A percentile compares a stretch with the other conserved stretches of the same genome.
phyloP scores from a whole-genome alignment of 2,888 invertebrate genomes.

The Chydorus sphaericus region DNA sequence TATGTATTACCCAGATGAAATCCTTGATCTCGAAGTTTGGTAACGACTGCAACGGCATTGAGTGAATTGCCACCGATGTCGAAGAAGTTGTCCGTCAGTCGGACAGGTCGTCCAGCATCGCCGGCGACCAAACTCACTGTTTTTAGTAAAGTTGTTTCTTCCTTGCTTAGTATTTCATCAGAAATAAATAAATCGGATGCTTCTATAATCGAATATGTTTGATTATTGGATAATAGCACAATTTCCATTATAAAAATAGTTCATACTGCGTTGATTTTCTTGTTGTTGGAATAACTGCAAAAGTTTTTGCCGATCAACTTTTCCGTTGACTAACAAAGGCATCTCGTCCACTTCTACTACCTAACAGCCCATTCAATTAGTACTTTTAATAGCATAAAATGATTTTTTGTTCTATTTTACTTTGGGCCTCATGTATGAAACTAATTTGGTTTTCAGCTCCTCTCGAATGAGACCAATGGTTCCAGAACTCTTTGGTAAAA shows the following conservation, averaged over 20 bases:
- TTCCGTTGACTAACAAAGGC: constrained; percentile 70
- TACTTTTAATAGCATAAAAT: no score
- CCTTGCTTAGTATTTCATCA: constrained; percentile 30
- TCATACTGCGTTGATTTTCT: no score
- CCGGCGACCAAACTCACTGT: constrained; percentile 51
- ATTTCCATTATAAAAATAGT: no score
- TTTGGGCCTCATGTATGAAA: constrained; percentile 3
- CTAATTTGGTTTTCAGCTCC: background rate
- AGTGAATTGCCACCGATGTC: constrained; percentile 74
- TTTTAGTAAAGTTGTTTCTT: constrained; percentile 51
- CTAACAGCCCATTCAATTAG: no score
- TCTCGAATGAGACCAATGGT: no score
- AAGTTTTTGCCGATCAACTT: constrained; percentile 62
- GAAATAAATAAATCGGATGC: no score
- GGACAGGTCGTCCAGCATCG: constrained; percentile 41
- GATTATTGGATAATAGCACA: no score
- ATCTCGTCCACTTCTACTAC: constrained; percentile 42
- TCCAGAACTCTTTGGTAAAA: background rate
- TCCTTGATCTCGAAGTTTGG: constrained; percentile 55
- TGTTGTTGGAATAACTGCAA: constrained; percentile 39
- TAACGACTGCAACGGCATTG: constrained; percentile 70
- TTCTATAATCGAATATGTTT: no score
- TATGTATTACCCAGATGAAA: constrained; percentile 50
- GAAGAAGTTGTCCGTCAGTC: constrained; percentile 56
- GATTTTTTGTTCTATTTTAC: background rate